Base-by-base conservation (phyloP, 2,888 invertebrate species). In the Shargacucullia verbasci region DNA sequence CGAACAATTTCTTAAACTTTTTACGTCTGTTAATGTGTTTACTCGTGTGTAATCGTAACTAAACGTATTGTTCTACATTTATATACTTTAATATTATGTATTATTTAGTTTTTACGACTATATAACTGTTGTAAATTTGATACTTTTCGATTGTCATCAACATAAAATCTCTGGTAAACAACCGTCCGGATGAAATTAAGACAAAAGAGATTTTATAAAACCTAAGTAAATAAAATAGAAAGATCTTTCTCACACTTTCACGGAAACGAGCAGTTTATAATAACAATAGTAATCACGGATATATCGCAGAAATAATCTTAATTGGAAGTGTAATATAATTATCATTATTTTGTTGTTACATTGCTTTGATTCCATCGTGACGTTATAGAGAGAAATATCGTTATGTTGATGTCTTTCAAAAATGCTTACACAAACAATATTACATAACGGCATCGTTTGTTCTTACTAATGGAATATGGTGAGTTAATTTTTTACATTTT, bases 1-100 rank as follows among this genome's bases (percentile, higher is more conserved):
- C 89, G 92, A 91, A 91, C 88, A 87, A 86, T 79, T 76, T 79
- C 65, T 68, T 76, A 70, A 70, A 67, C 58, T 73, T 67, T 73
- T 73, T 75, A 75, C 63, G 70, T 61, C 59, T 70, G 73, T 76
- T 80, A 74, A 70, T 82, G 53, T 80, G 76, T 82, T 83, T 82
- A 83, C 71, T 79, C 76, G 66, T 80, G 72, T 78, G 67, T 75
- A 79, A 75, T 79, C 77, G 59, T 77, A 73, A 73, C 64, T 78
- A 61, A 77, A 63, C 80, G 70, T 78, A 76, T 61, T 66, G 66
- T 66, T 72, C 80, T 61, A 79, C 55, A 70, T 79, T 77, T 76
- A 74, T 81, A 76, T 76, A 20, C 20, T 75, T 73, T 75, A 78
- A 35, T 57, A 59, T 40, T 48, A 44, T 59, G 49, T 70, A 76